A percentile compares a stretch with the other conserved stretches of the same genome.
phyloP scores from a whole-genome alignment of 2,113 vertebrate species.

The Dolichotis patagonum region DNA sequence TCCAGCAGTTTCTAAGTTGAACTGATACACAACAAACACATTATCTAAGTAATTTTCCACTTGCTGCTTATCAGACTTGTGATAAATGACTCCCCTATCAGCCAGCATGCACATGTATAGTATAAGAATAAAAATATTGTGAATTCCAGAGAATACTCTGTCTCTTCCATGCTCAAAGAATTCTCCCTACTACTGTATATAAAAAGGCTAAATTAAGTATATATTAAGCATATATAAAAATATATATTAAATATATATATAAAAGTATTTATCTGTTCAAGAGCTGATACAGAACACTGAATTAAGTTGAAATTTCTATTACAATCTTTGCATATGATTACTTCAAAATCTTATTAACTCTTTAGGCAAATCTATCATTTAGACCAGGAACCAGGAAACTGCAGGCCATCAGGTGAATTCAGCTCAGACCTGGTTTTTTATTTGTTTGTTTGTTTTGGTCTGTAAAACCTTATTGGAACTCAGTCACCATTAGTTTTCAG shows the following conservation, averaged over 20 bases:
- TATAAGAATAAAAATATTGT: neutral
- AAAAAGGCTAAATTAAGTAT: neutral
- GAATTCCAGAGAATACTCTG: neutral
- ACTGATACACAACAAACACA: neutral
- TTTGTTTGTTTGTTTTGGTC: neutral
- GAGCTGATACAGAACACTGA: constrained; percentile 5
- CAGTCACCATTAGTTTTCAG: neutral
- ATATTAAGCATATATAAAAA: no score
- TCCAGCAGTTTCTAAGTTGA: neutral
- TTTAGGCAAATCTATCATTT: neutral
- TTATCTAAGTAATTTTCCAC: neutral
- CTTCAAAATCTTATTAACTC: neutral
- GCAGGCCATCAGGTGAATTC: neutral
- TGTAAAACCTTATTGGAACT: neutral
- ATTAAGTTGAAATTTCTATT: constrained; percentile 43
- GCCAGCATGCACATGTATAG: neutral
- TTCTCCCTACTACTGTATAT: neutral
- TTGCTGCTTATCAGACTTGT: neutral
- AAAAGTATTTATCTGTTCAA: constrained; percentile 21
- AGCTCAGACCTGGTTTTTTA: neutral
- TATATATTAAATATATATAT: no score
- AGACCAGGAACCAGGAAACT: neutral
- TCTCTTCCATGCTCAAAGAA: neutral
- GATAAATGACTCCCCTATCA: constrained; percentile 12
- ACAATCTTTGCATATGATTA: neutral